Evolutionary conservation across 2,113 vertebrate species (phyloP), one percentile per base, ranked within the genome.

Genomic region (Stigmatopora nigra): DNA sequence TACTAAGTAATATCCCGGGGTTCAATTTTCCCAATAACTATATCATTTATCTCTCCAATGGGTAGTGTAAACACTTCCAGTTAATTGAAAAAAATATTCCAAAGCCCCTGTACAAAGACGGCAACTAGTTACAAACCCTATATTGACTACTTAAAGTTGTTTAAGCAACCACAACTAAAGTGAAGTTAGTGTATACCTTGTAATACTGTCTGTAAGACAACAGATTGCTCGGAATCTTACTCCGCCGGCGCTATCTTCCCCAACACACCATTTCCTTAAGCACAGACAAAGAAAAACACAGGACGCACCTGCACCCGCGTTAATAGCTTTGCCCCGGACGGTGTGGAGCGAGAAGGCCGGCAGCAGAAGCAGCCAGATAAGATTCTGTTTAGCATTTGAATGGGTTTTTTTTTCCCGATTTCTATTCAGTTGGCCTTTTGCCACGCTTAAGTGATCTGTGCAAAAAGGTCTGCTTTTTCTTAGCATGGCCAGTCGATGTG

Each of bases 331-430:
- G 84, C 87, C 88, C 85, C 68, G 77, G 77, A 75, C 81, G 71
- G 71, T 90, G 86, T 89, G 78, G 73, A 83, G 82, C 89, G 84
- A 14, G 35, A 49, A 69, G 70, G 68, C 79, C 76, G 76, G 82
- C 84, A 45, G 59, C 78, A 84, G 80, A 81, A 81, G 72, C 79
- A 75, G 31, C 7, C 65, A 88, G 90, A 91, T 91, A 90, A 90
- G 83, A 71, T 77, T 82, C 82, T 84, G 82, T 67, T 90, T 90
- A 86, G 87, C 89, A 89, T 91, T 75, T 89, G 82, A 90, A 89
- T 88, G 36, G 81, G 72, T 71, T 65, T 71, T 13, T 64, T 78
- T 31, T 31, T 3, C 25, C 73, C 78, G 82, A 83, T 88, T 88
- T 78, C 77, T 69, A 79, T 86, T 84, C 74, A 64, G 69, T 76